These are phyloP conservation scores for Sitta carolinensis DNA, from an alignment of 2,797 vertebrate genomes.

Conservation along the genomic window DNA sequence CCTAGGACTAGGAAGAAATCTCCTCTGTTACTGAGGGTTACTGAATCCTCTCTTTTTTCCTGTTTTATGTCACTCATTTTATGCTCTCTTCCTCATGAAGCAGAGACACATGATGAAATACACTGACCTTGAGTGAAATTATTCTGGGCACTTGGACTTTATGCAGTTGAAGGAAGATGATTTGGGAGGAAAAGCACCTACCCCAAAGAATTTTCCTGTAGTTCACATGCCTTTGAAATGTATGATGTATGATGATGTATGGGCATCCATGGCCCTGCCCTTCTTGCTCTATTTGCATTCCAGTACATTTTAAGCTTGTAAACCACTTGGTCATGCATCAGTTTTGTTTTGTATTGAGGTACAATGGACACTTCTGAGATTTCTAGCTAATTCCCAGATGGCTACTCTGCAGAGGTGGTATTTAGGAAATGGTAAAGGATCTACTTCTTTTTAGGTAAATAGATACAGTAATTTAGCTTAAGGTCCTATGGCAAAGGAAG, in stretches of 20 bases:
- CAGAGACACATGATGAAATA: not conserved
- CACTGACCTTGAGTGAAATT: not conserved
- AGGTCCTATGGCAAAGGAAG: not conserved
- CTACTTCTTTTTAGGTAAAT: not conserved
- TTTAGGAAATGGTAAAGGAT: not conserved
- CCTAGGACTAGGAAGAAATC: not conserved
- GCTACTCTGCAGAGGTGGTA: not conserved
- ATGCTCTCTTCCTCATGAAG: not conserved
- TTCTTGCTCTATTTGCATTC: not conserved
- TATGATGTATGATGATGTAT: too few species aligned
- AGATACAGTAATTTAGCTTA: not conserved
- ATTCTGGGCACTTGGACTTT: not conserved
- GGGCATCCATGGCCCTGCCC: not conserved
- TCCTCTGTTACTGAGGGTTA: not conserved
- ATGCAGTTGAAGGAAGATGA: not conserved
- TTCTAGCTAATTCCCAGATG: not conserved
- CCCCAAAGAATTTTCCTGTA: not conserved
- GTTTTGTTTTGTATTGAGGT: not conserved
- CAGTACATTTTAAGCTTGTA: not conserved
- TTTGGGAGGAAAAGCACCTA: not conserved
- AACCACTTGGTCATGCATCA: not conserved
- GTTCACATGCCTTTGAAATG: fast-evolving
- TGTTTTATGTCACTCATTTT: not conserved
- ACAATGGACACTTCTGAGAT: not conserved
- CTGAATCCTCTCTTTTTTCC: not conserved